Conservation (phyloP, 2,888 invertebrate species). For the Scaptomyza tumidula region DNA sequence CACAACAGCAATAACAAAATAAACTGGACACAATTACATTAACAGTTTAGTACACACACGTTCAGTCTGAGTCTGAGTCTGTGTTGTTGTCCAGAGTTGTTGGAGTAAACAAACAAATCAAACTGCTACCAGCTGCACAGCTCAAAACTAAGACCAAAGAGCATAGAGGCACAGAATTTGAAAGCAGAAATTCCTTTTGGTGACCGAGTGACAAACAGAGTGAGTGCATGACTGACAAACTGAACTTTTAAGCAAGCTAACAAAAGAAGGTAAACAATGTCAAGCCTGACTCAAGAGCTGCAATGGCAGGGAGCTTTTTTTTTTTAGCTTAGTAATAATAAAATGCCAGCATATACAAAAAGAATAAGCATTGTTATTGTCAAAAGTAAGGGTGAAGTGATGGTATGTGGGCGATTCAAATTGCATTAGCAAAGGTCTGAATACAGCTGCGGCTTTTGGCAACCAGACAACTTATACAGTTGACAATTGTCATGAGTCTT, state of each 20-base stretch:
- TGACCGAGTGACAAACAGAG: constrained; percentile 62
- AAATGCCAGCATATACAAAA: constrained; percentile 46
- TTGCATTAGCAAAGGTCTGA: constrained; percentile 59
- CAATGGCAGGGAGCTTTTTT: constrained; percentile 7
- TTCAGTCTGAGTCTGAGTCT: background rate
- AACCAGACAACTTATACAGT: constrained; percentile 23
- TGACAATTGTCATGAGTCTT: constrained; percentile 66
- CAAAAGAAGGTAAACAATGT: constrained; percentile 61
- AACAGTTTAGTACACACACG: constrained; percentile 51
- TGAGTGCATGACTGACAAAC: constrained; percentile 61
- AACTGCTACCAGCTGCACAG: constrained; percentile 57
- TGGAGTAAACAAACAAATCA: constrained; percentile 52
- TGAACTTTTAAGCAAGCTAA: constrained; percentile 49
- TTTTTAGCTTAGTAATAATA: constrained; percentile 70
- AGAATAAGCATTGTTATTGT: constrained; percentile 21
- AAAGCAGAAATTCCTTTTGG: background rate
- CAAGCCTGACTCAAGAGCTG: constrained; percentile 42
- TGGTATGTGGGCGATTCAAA: constrained; percentile 28
- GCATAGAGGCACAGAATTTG: constrained; percentile 22
- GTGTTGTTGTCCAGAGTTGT: no score
- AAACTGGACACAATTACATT: constrained; percentile 70
- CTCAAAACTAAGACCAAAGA: constrained; percentile 44
- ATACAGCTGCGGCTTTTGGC: constrained; percentile 23
- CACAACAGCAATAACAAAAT: constrained; percentile 15
- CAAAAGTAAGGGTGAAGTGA: background rate